Evolutionary conservation across 2,888 invertebrate genomes (phyloP), one percentile per base, ranked within the genome.

Genomic region (Aradus depressus): DNA sequence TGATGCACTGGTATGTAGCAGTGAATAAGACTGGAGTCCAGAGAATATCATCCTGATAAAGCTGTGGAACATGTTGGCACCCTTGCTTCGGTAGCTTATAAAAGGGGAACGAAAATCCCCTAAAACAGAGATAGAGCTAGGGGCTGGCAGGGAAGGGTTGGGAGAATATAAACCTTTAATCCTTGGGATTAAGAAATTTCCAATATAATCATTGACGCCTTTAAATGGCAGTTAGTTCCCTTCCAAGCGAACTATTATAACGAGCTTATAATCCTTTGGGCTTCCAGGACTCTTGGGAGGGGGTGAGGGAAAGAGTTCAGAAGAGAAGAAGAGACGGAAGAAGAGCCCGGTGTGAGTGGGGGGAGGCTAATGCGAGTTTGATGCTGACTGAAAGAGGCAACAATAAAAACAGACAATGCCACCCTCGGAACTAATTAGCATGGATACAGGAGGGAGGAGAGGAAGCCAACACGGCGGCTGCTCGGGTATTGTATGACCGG

Each of bases 161-260:
- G n/a, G n/a, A n/a, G n/a, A n/a, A n/a, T n/a, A n/a, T 31, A 31
- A 44, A 35, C 44, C 28, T 35, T 35, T 44, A 44, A 44, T 44
- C 6, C 25, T n/a, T 35, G 22, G 44, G 44, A 44, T 44, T 44
- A 44, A 44, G 44, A 44, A 32, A 32, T 21, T 31, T 21, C 44
- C 32, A 44, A 44, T 44, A 44, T 44, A 44, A 44, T 34, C 44
- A 44, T 44, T 31, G 44, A 44, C 44, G 44, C 44, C 44, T 44
- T 35, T 32, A 31, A 14, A 44, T n/a, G n/a, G n/a, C n/a, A n/a
- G n/a, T n/a, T n/a, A n/a, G n/a, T n/a, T n/a, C n/a, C n/a, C n/a
- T n/a, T n/a, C n/a, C n/a, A n/a, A n/a, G n/a, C n/a, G n/a, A n/a
- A n/a, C n/a, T n/a, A n/a, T 8, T 35, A 32, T 44, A 44, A 44